Evolutionary conservation across 2,113 vertebrate species (phyloP), one percentile per base, ranked within the genome.

Genomic region (Mobula hypostoma): DNA sequence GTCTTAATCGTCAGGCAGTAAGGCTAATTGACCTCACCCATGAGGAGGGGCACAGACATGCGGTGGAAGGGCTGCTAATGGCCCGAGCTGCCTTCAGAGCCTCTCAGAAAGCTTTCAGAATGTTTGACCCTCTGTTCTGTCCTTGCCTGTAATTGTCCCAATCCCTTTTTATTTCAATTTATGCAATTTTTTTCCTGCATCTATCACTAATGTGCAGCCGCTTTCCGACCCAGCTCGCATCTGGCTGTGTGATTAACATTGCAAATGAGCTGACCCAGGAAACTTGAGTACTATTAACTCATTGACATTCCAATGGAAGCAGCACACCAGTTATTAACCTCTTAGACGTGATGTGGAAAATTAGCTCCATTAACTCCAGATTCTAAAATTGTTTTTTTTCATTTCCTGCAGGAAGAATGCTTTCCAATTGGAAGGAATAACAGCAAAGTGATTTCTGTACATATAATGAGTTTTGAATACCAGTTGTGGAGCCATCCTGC

Each of bases 251-350:
- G 63, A 66, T 66, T 90, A 32, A 32, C n/a, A 90, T 66, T 66
- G 61, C 85, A n/a, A 90, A 32, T 90, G 85, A 66, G 61, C 15
- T 68, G 61, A 90, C 85, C 80, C 82, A 58, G 56, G 82, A 85
- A 85, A 85, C 27, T 29, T 32, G 85, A n/a, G n/a, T 2, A 1
- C 85, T 90, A 87, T 87, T 85, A 85, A 85, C 48, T 27, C 48
- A 61, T 24, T 29, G 63, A 29, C 85, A 68, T 24, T 14, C 56
- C 11, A 24, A 29, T 61, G 24, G 9, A 17, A 7, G 1, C 6
- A 32, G 15, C 1, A 32, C 29, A 32, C 29, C 15, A 66, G 63
- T 66, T 9, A 66, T 66, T 90, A 19, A 36, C n/a, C 1, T 32
- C 66, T 66, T 90, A 19, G 85, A 17, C 15, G 66, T 66, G 48